Percentiles rank a stretch among this genome's conserved stretches.
These are phyloP conservation scores for Drosophila novamexicana DNA, from an alignment of 1,140 invertebrate genomes.

Conservation along the genomic window DNA sequence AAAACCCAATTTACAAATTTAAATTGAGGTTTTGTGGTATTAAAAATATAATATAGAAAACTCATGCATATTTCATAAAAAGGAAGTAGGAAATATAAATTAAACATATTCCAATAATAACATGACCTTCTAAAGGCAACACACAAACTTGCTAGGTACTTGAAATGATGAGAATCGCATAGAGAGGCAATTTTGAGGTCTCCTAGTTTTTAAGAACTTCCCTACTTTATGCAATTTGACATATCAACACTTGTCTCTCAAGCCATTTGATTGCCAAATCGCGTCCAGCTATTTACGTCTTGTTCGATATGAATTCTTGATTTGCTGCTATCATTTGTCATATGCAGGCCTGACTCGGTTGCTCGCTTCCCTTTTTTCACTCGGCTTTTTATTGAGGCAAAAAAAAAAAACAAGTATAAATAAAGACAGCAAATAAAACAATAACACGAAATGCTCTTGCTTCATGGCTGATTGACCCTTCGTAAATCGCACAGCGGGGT, in stretches of 20 bases:
- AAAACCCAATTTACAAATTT: no score
- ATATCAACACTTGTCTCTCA: neutral
- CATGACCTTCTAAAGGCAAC: no score
- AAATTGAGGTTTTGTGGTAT: no score
- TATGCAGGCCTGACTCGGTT: constrained; percentile 2
- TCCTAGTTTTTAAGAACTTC: no score
- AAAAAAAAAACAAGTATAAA: neutral
- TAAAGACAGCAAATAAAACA: constrained; percentile 39
- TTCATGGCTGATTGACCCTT: constrained; percentile 67
- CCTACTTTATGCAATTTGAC: neutral
- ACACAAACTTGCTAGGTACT: no score
- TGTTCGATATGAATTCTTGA: constrained; percentile 57
- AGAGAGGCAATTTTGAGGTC: no score
- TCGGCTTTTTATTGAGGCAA: neutral
- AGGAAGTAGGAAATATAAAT: no score
- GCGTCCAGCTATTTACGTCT: constrained; percentile 6
- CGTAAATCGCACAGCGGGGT: constrained; percentile 69
- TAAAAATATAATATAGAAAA: no score
- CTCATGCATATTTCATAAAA: no score
- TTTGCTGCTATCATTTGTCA: constrained; percentile 63
- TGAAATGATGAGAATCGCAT: no score
- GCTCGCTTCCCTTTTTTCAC: neutral
- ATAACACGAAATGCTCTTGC: constrained; percentile 57
- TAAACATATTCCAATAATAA: no score
- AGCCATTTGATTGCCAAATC: constrained; percentile 4